Evolutionary conservation across 2,888 invertebrate genomes (phyloP).

Genomic region (Cepaea hortensis): DNA sequence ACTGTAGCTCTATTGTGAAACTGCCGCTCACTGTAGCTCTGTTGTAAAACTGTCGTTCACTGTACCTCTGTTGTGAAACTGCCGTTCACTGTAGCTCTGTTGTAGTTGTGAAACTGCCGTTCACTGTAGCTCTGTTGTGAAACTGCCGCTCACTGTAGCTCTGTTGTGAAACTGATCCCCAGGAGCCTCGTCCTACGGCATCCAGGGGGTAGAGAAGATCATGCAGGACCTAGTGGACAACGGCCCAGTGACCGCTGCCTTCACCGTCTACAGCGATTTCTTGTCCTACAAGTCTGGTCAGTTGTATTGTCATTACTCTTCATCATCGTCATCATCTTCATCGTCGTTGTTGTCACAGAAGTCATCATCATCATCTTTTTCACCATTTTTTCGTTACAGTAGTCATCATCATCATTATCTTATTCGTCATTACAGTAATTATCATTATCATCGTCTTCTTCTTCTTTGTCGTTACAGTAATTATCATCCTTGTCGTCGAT

Average conservation of each 20-base stretch:
- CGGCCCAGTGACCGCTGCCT: slow-evolving; percentile 92
- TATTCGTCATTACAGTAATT: neutral
- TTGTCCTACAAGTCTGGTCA: slow-evolving; percentile 87
- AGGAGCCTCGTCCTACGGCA: slow-evolving; percentile 59
- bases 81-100: no score
- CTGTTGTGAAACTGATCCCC: neutral
- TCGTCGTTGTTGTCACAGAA: neutral
- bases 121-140: no score
- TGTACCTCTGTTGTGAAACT: no score
- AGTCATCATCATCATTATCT: no score
- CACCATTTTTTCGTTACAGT: neutral
- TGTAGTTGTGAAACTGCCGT: no score
- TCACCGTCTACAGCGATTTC: slow-evolving; percentile 90
- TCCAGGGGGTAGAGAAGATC: slow-evolving; percentile 82
- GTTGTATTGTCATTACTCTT: slow-evolving; percentile 17
- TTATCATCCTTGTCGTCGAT: neutral
- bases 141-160: no score
- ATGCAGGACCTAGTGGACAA: slow-evolving; percentile 88
- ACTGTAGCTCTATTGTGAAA: no score
- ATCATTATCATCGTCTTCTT: neutral
- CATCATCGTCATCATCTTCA: neutral
- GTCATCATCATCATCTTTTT: neutral
- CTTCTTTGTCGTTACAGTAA: neutral
- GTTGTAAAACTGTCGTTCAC: no score
- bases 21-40: no score